A percentile compares a stretch with the other conserved stretches of the same genome.
phyloP scores from a whole-genome alignment of 2,888 invertebrate genomes.

The Ormyrus thymus region DNA sequence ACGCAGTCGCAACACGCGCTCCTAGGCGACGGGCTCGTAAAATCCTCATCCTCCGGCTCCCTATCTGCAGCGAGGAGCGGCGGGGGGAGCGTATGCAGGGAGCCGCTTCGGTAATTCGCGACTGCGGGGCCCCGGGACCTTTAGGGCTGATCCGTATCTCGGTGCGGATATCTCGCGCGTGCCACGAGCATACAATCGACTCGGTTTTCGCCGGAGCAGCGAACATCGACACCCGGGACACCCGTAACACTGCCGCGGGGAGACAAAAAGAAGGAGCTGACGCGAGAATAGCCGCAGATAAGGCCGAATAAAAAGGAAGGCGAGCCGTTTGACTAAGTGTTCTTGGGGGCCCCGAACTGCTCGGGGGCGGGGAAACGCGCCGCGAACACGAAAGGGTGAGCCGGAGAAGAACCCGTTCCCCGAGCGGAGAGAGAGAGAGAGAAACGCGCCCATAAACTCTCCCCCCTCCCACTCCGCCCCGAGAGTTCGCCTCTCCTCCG shows the following conservation, averaged over 20 bases:
- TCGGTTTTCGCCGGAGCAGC: slow-evolving; percentile 34
- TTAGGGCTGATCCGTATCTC: slow-evolving; percentile 48
- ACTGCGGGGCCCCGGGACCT: slow-evolving; percentile 19
- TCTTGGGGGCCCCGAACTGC: slow-evolving; percentile 10
- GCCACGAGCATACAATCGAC: slow-evolving; percentile 38
- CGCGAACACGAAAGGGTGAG: slow-evolving; percentile 50
- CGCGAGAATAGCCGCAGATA: neutral
- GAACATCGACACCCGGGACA: slow-evolving; percentile 31
- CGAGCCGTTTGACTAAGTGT: slow-evolving; percentile 47
- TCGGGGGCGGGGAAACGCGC: slow-evolving; percentile 41
- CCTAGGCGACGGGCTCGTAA: slow-evolving; percentile 52
- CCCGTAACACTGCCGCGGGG: neutral
- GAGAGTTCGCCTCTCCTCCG: neutral
- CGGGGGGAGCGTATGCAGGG: slow-evolving; percentile 47
- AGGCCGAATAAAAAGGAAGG: slow-evolving; percentile 25
- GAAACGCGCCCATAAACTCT: slow-evolving; percentile 43
- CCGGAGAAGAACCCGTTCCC: neutral
- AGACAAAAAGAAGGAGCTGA: neutral
- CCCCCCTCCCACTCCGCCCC: neutral
- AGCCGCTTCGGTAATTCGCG: slow-evolving; percentile 53
- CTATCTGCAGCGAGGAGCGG: neutral
- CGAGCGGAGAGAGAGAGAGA: slow-evolving; percentile 2
- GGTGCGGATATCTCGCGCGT: slow-evolving; percentile 37
- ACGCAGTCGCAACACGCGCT: slow-evolving; percentile 14
- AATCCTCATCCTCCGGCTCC: slow-evolving; percentile 35